phyloP scores from a whole-genome alignment of 2,888 invertebrate genomes.

The Dioctria rufipes region DNA sequence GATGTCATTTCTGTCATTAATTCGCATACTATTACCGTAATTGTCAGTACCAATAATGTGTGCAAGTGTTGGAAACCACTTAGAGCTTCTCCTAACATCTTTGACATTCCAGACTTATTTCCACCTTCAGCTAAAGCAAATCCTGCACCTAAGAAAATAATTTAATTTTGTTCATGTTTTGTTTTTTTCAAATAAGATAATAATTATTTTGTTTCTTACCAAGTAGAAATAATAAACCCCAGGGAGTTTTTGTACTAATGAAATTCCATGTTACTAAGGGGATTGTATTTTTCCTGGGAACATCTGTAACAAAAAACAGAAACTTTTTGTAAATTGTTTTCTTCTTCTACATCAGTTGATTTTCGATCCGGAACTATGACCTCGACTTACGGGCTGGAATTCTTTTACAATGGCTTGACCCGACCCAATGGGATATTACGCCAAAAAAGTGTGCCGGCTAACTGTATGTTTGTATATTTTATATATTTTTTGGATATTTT shows the following conservation, averaged over 20 bases:
- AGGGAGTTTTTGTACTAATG: conserved; percentile 85
- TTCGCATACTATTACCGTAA: conserved; percentile 80
- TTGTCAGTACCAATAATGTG: conserved; percentile 76
- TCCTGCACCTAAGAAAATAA: conserved; percentile 78
- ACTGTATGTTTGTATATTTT: no score
- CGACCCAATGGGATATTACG: no score
- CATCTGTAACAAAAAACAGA: conserved; percentile 47
- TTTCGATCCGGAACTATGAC: no score
- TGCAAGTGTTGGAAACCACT: conserved; percentile 75
- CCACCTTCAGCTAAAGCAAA: conserved; percentile 90
- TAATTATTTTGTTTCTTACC: conserved; percentile 71
- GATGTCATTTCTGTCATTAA: conserved; percentile 88
- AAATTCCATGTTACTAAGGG: conserved; percentile 86
- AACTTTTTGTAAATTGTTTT: background rate
- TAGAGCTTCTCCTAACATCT: conserved; percentile 81
- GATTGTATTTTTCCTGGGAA: conserved; percentile 74
- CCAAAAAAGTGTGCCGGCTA: no score
- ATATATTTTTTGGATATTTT: no score
- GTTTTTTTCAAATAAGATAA: conserved; percentile 6
- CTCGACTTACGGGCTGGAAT: no score
- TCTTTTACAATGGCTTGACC: no score
- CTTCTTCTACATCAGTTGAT: no score
- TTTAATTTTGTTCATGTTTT: background rate
- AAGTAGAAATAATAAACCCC: conserved; percentile 88
- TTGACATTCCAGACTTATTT: conserved; percentile 82